phyloP scores from a whole-genome alignment of 2,113 vertebrate genomes.

The Illadopsis cleaveri region DNA sequence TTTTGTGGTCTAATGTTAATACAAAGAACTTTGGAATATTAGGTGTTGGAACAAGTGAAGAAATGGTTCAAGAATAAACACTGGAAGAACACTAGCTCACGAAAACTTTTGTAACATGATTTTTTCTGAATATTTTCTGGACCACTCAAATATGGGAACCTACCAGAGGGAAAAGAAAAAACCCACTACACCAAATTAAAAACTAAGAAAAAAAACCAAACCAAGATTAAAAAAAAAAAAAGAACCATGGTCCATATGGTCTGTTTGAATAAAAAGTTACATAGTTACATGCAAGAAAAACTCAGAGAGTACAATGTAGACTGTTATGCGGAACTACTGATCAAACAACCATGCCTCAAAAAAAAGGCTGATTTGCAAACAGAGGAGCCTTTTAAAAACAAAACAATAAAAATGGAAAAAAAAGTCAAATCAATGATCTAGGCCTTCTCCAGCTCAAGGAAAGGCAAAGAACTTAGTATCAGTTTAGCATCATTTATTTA shows the following conservation, averaged over 20 bases:
- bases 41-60: neutral
- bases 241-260: neutral
- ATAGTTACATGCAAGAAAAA: neutral
- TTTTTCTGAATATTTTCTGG: neutral
- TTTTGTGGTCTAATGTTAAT: neutral
- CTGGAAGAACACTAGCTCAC: neutral
- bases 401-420: neutral
- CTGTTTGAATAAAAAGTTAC: neutral
- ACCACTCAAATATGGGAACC: neutral
- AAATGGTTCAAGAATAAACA: neutral
- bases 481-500: neutral
- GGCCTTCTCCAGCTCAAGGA: neutral
- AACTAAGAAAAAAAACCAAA: neutral
- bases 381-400: neutral
- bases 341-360: neutral
- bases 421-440: neutral
- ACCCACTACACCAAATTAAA: neutral
- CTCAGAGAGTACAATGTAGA: neutral
- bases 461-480: neutral
- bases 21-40: neutral
- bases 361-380: neutral
- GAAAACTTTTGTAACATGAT: neutral
- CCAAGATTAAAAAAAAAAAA: neutral
- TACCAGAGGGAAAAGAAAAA: neutral
- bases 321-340: neutral